phyloP scores from a whole-genome alignment of 2,797 vertebrate genomes.

The Myoxocephalus aenaeus region DNA sequence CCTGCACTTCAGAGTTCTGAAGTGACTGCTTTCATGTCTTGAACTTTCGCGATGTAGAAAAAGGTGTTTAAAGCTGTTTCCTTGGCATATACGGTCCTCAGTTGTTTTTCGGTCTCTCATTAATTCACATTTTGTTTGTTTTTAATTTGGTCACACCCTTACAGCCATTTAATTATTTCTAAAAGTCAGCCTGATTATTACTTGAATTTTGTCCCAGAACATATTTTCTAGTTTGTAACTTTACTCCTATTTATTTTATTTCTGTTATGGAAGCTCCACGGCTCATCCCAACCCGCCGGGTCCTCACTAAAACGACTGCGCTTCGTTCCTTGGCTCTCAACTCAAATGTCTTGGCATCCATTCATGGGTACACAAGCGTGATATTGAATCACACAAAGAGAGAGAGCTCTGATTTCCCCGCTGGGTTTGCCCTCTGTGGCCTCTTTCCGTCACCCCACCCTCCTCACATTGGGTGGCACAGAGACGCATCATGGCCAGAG shows the following conservation, averaged over 20 bases:
- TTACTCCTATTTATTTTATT: neutral
- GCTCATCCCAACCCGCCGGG: slow-evolving; percentile 27
- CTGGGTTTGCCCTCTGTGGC: slow-evolving; percentile 69
- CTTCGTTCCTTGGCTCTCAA: slow-evolving; percentile 62
- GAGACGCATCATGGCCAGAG: slow-evolving; percentile 54
- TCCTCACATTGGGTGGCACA: slow-evolving; percentile 60
- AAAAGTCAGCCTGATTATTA: slow-evolving; percentile 1
- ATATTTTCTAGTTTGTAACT: slow-evolving; percentile 8
- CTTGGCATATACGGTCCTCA: neutral
- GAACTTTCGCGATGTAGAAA: slow-evolving; percentile 7
- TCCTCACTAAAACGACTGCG: slow-evolving; percentile 43
- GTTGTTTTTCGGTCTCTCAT: slow-evolving; percentile 11
- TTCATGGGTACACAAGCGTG: slow-evolving; percentile 78
- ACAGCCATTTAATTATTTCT: slow-evolving; percentile 28
- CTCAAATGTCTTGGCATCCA: slow-evolving; percentile 68
- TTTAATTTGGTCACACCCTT: slow-evolving; percentile 17
- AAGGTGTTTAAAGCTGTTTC: slow-evolving; percentile 19
- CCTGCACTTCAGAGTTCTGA: slow-evolving; percentile 26
- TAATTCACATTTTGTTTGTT: neutral
- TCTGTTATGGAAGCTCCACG: neutral
- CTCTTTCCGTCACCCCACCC: slow-evolving; percentile 37
- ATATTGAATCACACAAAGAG: slow-evolving; percentile 80
- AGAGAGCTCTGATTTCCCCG: slow-evolving; percentile 74
- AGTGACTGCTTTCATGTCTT: slow-evolving; percentile 31
- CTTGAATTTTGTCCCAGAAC: neutral